A percentile compares a stretch with the other conserved stretches of the same genome.
Conservation (phyloP, 2,888 invertebrate species). For the Charanyca ferruginea region DNA sequence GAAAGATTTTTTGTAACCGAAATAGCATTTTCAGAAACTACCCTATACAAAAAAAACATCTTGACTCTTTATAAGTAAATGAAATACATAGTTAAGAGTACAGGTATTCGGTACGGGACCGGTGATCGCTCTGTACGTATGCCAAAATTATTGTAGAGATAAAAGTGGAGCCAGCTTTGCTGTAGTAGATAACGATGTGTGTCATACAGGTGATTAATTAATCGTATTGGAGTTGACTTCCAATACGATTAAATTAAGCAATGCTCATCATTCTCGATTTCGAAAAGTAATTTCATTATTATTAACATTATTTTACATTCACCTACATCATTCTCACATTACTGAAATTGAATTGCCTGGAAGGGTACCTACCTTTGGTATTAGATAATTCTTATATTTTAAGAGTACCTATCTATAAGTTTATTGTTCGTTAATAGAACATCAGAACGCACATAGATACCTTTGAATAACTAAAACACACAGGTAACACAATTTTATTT, state of each 20-base stretch:
- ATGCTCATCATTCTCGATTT: not conserved
- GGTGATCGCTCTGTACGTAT: no score
- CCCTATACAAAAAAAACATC: not conserved
- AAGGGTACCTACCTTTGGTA: not conserved
- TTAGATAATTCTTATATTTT: not conserved
- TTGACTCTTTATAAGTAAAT: no score
- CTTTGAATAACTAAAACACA: not conserved
- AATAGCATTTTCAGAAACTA: not conserved
- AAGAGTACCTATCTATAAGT: not conserved
- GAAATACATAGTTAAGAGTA: no score
- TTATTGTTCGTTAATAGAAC: no score
- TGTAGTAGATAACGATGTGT: not conserved
- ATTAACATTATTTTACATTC: not conserved
- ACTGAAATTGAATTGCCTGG: not conserved
- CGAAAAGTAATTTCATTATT: not conserved
- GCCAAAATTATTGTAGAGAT: conserved; percentile 1
- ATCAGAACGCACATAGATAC: not conserved
- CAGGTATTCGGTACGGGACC: no score
- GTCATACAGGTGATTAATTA: no score
- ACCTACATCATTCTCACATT: conserved; percentile 14
- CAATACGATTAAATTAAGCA: not conserved
- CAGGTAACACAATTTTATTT: no score
- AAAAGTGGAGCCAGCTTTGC: not conserved
- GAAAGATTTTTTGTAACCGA: no score
- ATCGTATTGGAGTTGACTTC: not conserved